Base-by-base conservation (phyloP, 2,797 vertebrate species). In the Peromyscus nudipes region DNA sequence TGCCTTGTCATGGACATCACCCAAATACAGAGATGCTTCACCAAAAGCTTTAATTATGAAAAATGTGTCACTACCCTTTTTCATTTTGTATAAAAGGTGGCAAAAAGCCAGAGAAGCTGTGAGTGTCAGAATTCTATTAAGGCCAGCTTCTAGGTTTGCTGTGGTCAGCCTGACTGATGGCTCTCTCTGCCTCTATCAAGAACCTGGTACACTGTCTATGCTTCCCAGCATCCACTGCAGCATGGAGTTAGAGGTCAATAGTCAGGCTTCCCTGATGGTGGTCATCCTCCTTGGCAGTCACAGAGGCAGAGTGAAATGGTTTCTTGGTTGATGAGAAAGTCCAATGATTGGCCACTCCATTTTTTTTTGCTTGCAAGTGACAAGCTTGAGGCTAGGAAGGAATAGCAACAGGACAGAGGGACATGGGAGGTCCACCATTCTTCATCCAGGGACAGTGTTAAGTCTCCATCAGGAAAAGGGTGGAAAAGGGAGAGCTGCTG, bases 31-130 rank as follows among this genome's bases (percentile, higher is more conserved):
- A 4, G 5, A 55, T 14, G 57, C 76, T 69, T 67, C 31, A 57
- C 12, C 71, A 29, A 27, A 5, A 17, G 89, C 55, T 62, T 91
- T 81, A 91, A 91, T 69, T 69, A 95, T 93, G 84, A 37, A 85
- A 65, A 93, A 16, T 69, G 40, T 43, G 34, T 60, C 12, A 34
- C 73, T 64, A 23, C n/a, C 17, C 60, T 77, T 80, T 85, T 84
- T 60, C 65, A 60, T 87, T 97, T 84, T 69, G 19, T 73, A 76
- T 14, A 40, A 65, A 77, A 57, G 31, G 64, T 31, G 75, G 49
- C 29, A 69, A 64, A 46, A 69, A 49, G 71, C 40, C 31, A 31
- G 81, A 65, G 21, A 55, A 55, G 16, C 49, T n/a, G 55, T 84
- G 91, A 89, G 12, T 75, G 25, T 40, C 1, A 19, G 37, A 23